Evolutionary conservation across 2,797 vertebrate species (phyloP).

Genomic region (Clarias platycephalus): DNA sequence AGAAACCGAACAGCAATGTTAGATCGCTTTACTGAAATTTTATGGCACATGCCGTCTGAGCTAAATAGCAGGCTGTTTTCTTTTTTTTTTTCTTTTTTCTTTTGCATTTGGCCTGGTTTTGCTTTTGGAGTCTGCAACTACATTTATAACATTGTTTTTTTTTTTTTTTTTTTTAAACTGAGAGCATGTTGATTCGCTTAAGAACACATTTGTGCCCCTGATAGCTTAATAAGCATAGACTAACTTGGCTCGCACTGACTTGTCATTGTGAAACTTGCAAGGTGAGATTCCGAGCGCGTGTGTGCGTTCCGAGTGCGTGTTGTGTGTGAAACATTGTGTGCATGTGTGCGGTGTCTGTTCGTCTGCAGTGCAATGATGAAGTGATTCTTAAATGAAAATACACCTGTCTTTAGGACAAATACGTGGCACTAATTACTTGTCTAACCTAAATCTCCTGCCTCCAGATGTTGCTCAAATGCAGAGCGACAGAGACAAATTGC

Average conservation of each 20-base stretch:
- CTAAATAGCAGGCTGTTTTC: constrained; percentile 13
- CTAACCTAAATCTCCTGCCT: constrained; percentile 83
- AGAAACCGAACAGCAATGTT: constrained; percentile 32
- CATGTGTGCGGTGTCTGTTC: constrained; percentile 56
- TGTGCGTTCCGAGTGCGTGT: constrained; percentile 41
- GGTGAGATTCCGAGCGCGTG: constrained; percentile 47
- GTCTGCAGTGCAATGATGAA: constrained; percentile 73
- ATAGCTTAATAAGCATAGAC: constrained; percentile 49
- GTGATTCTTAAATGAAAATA: constrained; percentile 82
- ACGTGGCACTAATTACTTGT: constrained; percentile 83
- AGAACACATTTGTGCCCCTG: constrained; percentile 42
- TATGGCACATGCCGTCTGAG: constrained; percentile 14
- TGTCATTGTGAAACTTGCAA: constrained; percentile 58
- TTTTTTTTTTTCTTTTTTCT: background rate
- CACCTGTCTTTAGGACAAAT: constrained; percentile 85
- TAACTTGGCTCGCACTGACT: constrained; percentile 48
- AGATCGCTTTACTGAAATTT: constrained; percentile 28
- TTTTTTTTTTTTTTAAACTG: constrained; percentile 1
- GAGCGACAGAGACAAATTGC: constrained; percentile 79
- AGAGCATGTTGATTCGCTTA: constrained; percentile 35
- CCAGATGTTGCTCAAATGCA: constrained; percentile 83
- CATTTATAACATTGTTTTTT: constrained; percentile 22
- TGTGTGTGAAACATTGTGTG: constrained; percentile 20
- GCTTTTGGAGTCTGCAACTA: constrained; percentile 26
- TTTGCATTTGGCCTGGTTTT: constrained; percentile 31